phyloP scores from a whole-genome alignment of 2,888 invertebrate genomes.

The Eupithecia centaureata region DNA sequence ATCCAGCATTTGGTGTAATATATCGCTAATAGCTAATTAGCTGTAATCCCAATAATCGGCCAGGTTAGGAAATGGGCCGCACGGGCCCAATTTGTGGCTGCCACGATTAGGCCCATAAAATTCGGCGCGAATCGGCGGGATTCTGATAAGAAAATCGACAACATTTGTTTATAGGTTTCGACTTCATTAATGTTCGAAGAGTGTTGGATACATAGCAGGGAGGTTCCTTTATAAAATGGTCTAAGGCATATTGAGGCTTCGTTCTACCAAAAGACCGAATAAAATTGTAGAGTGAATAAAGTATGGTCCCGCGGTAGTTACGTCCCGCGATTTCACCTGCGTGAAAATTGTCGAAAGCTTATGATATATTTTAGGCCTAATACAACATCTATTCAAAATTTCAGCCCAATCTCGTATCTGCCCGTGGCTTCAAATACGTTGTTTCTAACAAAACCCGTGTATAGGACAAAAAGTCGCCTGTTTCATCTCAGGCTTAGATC shows the following conservation, averaged over 20 bases:
- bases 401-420: no score
- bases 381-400: no score
- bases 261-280: neutral
- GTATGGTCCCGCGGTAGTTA: no score
- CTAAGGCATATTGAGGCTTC: neutral
- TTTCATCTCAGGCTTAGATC: no score
- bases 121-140: constrained; percentile 73
- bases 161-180: constrained; percentile 32
- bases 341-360: no score
- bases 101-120: constrained; percentile 81
- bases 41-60: constrained; percentile 80
- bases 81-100: constrained; percentile 77
- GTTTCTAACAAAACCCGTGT: no score
- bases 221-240: neutral
- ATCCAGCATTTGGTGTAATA: constrained; percentile 53
- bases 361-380: no score
- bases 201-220: neutral
- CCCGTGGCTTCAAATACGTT: no score
- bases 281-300: neutral
- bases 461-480: no score
- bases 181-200: constrained; percentile 8
- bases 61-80: constrained; percentile 81
- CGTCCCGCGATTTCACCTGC: no score
- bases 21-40: constrained; percentile 83
- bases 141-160: constrained; percentile 79